These are phyloP conservation scores for Onychostruthus taczanowskii DNA, from an alignment of 2,113 vertebrate species.

Conservation along the genomic window DNA sequence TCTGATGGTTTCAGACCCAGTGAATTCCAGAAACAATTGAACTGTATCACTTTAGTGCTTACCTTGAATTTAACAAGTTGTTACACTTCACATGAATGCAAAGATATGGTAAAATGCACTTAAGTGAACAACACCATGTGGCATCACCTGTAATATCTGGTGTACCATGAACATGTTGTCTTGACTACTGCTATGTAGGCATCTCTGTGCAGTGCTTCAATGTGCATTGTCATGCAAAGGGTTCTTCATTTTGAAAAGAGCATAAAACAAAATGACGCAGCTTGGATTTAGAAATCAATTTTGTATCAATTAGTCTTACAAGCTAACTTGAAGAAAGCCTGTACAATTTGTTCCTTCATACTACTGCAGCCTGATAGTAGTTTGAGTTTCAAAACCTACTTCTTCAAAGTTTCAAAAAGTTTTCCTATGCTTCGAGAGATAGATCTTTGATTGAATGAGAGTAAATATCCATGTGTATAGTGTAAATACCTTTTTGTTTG, in stretches of 20 bases:
- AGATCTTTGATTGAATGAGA: neutral
- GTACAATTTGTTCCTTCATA: neutral
- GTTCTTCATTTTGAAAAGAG: neutral
- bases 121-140: fast-evolving
- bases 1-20: neutral
- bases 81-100: neutral
- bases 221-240: neutral
- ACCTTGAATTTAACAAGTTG: neutral
- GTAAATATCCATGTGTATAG: neutral
- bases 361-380: neutral
- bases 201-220: neutral
- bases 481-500: neutral
- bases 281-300: neutral
- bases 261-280: neutral
- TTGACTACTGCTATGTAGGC: neutral
- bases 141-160: neutral
- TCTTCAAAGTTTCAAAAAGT: neutral
- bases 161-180: neutral
- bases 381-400: neutral
- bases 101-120: neutral
- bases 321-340: neutral
- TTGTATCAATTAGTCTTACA: neutral
- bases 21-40: neutral
- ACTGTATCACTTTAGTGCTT: neutral
- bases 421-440: neutral